phyloP scores from a whole-genome alignment of 2,797 vertebrate species.

The Anas bernieri region DNA sequence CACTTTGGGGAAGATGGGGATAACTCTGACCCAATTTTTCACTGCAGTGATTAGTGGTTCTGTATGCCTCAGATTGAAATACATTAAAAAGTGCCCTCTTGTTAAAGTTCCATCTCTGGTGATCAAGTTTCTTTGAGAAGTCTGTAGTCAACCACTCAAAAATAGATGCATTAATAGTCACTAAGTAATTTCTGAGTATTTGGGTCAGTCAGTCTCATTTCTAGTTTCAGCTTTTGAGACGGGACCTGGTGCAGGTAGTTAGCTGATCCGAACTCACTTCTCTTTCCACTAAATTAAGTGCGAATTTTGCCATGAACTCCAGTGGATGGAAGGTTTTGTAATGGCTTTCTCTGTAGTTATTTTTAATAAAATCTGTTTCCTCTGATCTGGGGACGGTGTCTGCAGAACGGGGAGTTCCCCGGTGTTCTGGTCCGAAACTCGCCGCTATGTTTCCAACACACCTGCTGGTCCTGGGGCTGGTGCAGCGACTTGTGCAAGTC shows the following conservation, averaged over 20 bases:
- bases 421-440: background rate
- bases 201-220: conserved; percentile 24
- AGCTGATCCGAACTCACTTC: background rate
- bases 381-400: background rate
- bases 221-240: background rate
- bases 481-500: background rate
- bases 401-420: background rate
- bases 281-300: background rate
- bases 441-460: fast-evolving
- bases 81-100: conserved; percentile 11
- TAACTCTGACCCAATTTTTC: conserved; percentile 56
- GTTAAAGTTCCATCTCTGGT: conserved; percentile 45
- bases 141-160: conserved; percentile 3
- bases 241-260: background rate
- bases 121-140: conserved; percentile 31
- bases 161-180: conserved; percentile 29
- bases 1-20: conserved; percentile 58
- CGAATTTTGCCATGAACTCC: background rate
- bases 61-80: background rate
- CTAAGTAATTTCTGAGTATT: conserved; percentile 34
- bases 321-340: background rate
- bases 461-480: background rate
- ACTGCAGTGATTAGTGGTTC: conserved; percentile 7
- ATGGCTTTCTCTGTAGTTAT: background rate
- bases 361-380: background rate